A percentile compares a stretch with the other conserved stretches of the same genome.
These are phyloP conservation scores for Cryptophagus acutangulus DNA, from an alignment of 2,888 invertebrate genomes.

Conservation along the genomic window DNA sequence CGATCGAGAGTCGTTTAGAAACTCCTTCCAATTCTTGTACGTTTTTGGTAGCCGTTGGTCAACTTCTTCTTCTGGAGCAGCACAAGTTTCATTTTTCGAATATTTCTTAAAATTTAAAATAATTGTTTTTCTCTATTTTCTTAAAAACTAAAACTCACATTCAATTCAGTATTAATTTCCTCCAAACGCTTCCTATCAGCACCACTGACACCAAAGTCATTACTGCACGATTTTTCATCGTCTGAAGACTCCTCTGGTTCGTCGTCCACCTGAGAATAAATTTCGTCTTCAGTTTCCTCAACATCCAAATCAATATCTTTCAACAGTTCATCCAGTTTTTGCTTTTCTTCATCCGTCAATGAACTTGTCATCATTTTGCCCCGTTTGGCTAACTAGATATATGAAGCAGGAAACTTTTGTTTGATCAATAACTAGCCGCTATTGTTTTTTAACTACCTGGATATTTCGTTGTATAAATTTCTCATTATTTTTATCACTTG, in stretches of 20 bases:
- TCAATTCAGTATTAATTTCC: conserved; percentile 15
- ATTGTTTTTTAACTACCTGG: background rate
- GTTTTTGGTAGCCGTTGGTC: background rate
- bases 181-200: conserved; percentile 13
- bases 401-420: conserved; percentile 9
- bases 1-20: conserved; percentile 16
- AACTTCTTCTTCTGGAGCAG: no score
- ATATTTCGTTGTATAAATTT: conserved; percentile 4
- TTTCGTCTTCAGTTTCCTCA: background rate
- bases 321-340: conserved; percentile 24
- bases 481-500: no score
- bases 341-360: conserved; percentile 34
- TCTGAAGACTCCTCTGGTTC: background rate
- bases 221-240: conserved; percentile 1
- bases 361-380: conserved; percentile 26
- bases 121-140: no score
- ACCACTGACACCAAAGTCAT: conserved; percentile 10
- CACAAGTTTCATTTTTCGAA: no score
- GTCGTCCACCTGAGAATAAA: background rate
- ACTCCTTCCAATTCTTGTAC: conserved; percentile 16
- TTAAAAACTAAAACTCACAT: conserved; percentile 9
- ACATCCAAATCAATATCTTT: background rate
- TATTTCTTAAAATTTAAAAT: background rate
- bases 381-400: conserved; percentile 24
- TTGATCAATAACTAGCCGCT: conserved; percentile 4